Conservation (phyloP, 2,888 invertebrate genomes). For the Balanococcus diminutus region DNA sequence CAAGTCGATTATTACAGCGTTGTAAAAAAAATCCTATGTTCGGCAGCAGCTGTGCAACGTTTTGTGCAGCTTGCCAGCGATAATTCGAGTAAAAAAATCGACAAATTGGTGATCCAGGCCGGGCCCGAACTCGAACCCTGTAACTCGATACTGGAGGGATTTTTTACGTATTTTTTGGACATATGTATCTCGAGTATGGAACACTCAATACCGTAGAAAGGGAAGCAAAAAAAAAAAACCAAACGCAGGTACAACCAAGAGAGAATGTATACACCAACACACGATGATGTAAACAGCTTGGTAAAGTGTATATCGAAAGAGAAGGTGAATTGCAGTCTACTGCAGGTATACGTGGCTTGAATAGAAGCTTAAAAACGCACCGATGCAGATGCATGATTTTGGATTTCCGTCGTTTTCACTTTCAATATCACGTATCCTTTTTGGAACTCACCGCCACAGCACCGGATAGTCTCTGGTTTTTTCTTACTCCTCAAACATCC, state of each 20-base stretch:
- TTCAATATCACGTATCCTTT: slow-evolving; percentile 21
- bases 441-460: not conserved
- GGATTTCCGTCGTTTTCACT: slow-evolving; percentile 35
- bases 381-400: slow-evolving; percentile 13
- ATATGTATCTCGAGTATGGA: not conserved
- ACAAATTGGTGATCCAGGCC: not conserved
- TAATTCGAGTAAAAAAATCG: not conserved
- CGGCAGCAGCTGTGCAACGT: not conserved
- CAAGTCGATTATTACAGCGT: not conserved
- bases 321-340: slow-evolving; percentile 12
- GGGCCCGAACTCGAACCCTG: not conserved
- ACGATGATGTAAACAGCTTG: slow-evolving; percentile 8
- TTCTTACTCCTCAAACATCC: not conserved
- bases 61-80: not conserved
- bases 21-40: not conserved
- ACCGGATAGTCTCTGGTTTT: slow-evolving; percentile 21
- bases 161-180: not conserved
- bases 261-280: too few relatives aligned
- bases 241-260: not conserved
- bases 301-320: slow-evolving; percentile 27
- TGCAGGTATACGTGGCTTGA: not conserved
- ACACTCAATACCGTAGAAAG: not conserved
- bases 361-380: not conserved
- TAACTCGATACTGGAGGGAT: not conserved
- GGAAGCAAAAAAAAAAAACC: not conserved